Conservation (phyloP, 1,140 invertebrate species). For the Pseudachorutes palmiensis region DNA sequence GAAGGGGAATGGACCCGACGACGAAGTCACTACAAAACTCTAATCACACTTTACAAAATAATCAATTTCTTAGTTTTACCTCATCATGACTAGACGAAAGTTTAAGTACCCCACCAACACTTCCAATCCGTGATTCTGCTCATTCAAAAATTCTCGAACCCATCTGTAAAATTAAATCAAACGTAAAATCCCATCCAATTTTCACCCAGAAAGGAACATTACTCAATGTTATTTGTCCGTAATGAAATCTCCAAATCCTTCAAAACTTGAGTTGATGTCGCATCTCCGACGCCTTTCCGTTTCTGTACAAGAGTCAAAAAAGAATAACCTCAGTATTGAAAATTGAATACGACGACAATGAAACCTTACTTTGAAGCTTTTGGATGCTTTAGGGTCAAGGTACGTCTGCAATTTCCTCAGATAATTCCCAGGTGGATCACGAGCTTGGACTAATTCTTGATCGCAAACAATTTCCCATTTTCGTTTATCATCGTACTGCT, state of each 20-base stretch:
- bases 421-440: constrained; percentile 91
- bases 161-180: constrained; percentile 58
- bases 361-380: constrained; percentile 73
- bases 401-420: constrained; percentile 86
- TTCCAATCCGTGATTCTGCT: constrained; percentile 90
- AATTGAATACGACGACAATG: background rate
- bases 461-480: constrained; percentile 99
- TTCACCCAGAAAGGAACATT: constrained; percentile 44
- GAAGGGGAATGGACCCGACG: background rate
- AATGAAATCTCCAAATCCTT: constrained; percentile 97
- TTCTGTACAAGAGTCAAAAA: constrained; percentile 65
- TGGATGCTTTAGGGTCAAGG: constrained; percentile 87
- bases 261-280: constrained; percentile 94
- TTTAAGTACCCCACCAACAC: constrained; percentile 95
- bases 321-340: background rate
- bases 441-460: constrained; percentile 93
- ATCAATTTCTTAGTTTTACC: constrained; percentile 39
- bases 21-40: background rate
- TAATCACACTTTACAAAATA: background rate
- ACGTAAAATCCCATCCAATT: constrained; percentile 5
- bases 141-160: constrained; percentile 95
- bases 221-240: constrained; percentile 98
- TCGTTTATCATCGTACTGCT: constrained; percentile 93
- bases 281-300: constrained; percentile 92
- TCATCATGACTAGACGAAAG: constrained; percentile 85